Base-by-base conservation (phyloP, 2,888 invertebrate species). In the Mythimna lalbum region DNA sequence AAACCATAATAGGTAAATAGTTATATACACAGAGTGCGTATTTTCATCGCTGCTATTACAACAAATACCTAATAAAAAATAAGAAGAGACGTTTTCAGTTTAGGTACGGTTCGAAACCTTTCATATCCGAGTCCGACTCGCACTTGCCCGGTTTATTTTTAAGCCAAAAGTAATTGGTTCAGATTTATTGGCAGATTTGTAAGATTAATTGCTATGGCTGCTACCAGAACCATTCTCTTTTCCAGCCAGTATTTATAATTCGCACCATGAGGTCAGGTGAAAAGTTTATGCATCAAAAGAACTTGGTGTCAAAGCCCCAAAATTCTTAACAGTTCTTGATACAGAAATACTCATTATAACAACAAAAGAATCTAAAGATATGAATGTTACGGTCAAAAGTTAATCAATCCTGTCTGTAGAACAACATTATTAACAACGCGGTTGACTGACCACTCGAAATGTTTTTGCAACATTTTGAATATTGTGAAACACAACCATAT, bases 341-440 rank as follows among this genome's bases (percentile, higher is more conserved):
- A 61, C 68, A 69, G 56, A 77, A 76, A 76, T 66, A 66, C 39
- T 82, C 63, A 82, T 77, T 78, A 79, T 12, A 75, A 82, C 73
- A 82, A 79, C 82, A 83, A 83, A 85, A 84, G 80, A 80, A 57
- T 82, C 82, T 78, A 80, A 85, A 88, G 73, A 84, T 78, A 78
- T 81, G 82, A 80, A 81, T 81, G 78, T 81, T 78, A 73, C 79
- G 86, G 91, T 92, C 89, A 91, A 85, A 88, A 86, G 91, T 91
- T 91, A 92, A 92, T 91, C 89, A 91, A 90, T 82, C 80, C 88
- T 86, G 89, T 88, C 89, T 84, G 86, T 86, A 80, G 83, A 87
- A 91, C 90, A 87, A 87, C 87, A 89, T 91, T 90, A 92, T 92
- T 91, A 92, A 88, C 87, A 81, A 81, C 78, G 72, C 72, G 78